Percentiles rank a stretch among this genome's conserved stretches.
phyloP scores from a whole-genome alignment of 2,113 vertebrate species.

The Burhinus oedicnemus region DNA sequence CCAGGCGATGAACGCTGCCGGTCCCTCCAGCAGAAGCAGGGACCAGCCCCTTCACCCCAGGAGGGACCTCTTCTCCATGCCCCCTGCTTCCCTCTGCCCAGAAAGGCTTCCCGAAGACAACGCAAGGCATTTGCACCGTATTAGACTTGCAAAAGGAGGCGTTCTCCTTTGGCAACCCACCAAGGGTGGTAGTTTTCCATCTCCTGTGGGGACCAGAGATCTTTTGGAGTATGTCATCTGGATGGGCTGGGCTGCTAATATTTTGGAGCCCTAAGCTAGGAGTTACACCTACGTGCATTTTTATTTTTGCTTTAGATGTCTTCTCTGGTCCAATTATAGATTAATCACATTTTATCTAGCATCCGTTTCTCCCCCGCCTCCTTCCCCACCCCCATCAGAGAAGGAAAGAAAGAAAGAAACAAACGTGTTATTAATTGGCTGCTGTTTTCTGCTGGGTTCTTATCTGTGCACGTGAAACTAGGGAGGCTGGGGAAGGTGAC shows the following conservation, averaged over 20 bases:
- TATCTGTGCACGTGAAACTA: not conserved
- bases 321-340: slow-evolving; percentile 59
- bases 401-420: not conserved
- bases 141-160: not conserved
- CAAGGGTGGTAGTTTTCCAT: not conserved
- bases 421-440: slow-evolving; percentile 29
- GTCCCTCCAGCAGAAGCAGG: not conserved
- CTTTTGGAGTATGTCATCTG: slow-evolving; percentile 22
- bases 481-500: not conserved
- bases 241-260: slow-evolving; percentile 14
- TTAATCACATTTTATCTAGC: slow-evolving; percentile 56
- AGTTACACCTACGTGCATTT: slow-evolving; percentile 49
- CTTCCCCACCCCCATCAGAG: not conserved
- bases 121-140: accelerated
- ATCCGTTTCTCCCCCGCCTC: slow-evolving; percentile 26
- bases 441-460: slow-evolving; percentile 19
- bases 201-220: not conserved
- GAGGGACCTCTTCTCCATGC: not conserved
- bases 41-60: not conserved
- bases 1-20: accelerated
- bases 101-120: not conserved
- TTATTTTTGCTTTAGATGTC: slow-evolving; percentile 56
- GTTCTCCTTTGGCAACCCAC: not conserved
- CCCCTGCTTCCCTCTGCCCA: not conserved
- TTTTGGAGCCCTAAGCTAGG: slow-evolving; percentile 43